These are phyloP conservation scores for Podarcis raffonei DNA, from an alignment of 2,113 vertebrate genomes.

Conservation along the genomic window DNA sequence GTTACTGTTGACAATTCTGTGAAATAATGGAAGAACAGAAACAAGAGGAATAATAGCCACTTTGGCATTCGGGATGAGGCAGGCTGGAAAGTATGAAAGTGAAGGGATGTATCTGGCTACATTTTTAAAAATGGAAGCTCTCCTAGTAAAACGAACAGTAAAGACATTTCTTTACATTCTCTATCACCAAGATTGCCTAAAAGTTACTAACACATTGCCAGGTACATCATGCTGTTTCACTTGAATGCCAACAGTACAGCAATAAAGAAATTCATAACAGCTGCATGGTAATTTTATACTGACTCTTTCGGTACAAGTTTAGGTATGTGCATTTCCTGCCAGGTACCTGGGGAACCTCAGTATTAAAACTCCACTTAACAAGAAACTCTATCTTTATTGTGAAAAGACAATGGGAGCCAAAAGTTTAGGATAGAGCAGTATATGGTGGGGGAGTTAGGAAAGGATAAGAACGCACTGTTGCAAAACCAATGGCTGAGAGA, in stretches of 20 bases:
- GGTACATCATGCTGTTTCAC: slow-evolving; percentile 17
- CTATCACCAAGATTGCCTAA: slow-evolving; percentile 26
- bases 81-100: neutral
- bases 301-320: slow-evolving; percentile 33
- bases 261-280: slow-evolving; percentile 43
- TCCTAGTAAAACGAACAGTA: slow-evolving; percentile 12
- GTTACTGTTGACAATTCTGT: slow-evolving; percentile 37
- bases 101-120: slow-evolving; percentile 10
- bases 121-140: slow-evolving; percentile 38
- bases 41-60: slow-evolving; percentile 28
- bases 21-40: slow-evolving; percentile 29
- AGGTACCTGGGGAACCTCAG: slow-evolving; percentile 11
- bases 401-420: slow-evolving; percentile 7
- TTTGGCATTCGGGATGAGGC: slow-evolving; percentile 14
- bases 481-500: slow-evolving; percentile 18
- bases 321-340: slow-evolving; percentile 18
- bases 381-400: slow-evolving; percentile 32
- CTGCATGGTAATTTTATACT: slow-evolving; percentile 28
- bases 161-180: slow-evolving; percentile 21
- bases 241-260: slow-evolving; percentile 35
- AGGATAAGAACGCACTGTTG: neutral
- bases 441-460: neutral
- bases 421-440: neutral
- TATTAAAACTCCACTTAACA: slow-evolving; percentile 29
- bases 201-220: slow-evolving; percentile 16